Conservation (phyloP, 2,113 vertebrate species). For the Triplophysa tibetana region DNA sequence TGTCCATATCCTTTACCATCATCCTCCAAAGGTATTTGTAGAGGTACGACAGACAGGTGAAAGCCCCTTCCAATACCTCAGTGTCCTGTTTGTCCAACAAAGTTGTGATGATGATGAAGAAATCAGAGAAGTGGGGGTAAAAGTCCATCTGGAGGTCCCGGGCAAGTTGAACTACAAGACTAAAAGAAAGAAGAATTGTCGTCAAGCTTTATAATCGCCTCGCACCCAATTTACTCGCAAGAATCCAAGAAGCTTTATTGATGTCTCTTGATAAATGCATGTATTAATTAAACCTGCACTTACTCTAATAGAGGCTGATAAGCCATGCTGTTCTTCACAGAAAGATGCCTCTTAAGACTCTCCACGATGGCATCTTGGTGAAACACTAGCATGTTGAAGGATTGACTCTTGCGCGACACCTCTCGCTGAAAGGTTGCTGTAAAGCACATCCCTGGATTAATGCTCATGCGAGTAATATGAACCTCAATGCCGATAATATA, state of each 20-base stretch:
- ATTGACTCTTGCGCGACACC: constrained; percentile 88
- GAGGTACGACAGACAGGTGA: constrained; percentile 91
- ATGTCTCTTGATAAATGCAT: too few species aligned
- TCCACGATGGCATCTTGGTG: constrained; percentile 87
- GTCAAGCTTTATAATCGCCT: background rate
- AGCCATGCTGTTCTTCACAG: constrained; percentile 83
- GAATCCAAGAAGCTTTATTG: too few species aligned
- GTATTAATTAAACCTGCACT: constrained; percentile 56
- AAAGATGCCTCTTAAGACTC: constrained; percentile 87
- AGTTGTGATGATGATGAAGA: constrained; percentile 85
- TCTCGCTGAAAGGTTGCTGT: constrained; percentile 86
- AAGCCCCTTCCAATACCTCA: constrained; percentile 90
- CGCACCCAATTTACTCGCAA: too few species aligned
- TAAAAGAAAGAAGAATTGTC: constrained; percentile 56
- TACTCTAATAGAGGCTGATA: constrained; percentile 92
- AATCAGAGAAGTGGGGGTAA: constrained; percentile 93
- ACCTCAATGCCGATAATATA: background rate
- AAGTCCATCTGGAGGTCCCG: constrained; percentile 95
- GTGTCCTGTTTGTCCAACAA: constrained; percentile 93
- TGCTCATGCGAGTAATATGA: background rate
- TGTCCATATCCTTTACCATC: constrained; percentile 93
- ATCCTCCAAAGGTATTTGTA: constrained; percentile 97
- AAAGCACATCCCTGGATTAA: constrained; percentile 33
- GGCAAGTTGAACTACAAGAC: constrained; percentile 92
- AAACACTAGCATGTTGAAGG: constrained; percentile 94